Percentiles rank a stretch among this genome's conserved stretches.
phyloP scores from a whole-genome alignment of 2,888 invertebrate species.

The Himalopsyche kuldschensis region DNA sequence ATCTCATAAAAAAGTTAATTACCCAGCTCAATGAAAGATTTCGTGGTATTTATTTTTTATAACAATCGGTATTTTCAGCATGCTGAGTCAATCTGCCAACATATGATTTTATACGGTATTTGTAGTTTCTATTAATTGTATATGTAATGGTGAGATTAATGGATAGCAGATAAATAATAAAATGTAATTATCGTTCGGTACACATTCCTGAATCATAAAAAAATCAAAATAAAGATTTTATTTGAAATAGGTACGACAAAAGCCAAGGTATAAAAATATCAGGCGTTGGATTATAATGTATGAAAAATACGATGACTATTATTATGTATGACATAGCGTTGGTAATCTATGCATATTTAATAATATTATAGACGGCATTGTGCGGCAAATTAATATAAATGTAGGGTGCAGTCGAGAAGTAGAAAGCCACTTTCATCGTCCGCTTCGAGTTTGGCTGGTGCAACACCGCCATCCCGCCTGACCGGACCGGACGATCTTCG shows the following conservation, averaged over 20 bases:
- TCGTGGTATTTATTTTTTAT: too few species aligned
- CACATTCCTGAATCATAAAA: too few species aligned
- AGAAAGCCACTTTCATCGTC: not conserved
- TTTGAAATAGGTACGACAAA: not conserved
- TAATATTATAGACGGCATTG: not conserved
- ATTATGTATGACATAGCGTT: not conserved
- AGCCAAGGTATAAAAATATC: not conserved
- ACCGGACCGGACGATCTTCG: not conserved
- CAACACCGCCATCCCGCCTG: not conserved
- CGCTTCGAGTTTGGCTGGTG: not conserved
- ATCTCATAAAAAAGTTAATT: too few species aligned
- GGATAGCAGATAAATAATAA: too few species aligned
- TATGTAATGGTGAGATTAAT: too few species aligned
- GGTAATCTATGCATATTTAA: not conserved
- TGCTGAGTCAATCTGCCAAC: too few species aligned
- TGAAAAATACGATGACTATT: not conserved
- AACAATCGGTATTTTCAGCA: too few species aligned
- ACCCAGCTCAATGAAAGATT: too few species aligned
- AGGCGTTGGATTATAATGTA: not conserved
- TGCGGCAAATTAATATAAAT: not conserved
- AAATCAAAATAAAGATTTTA: too few species aligned
- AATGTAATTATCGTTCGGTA: too few species aligned
- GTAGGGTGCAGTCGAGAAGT: not conserved
- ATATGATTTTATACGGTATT: too few species aligned
- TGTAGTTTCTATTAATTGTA: too few species aligned